Conservation (phyloP, 1,140 invertebrate species). For the Tetranychus urticae region DNA sequence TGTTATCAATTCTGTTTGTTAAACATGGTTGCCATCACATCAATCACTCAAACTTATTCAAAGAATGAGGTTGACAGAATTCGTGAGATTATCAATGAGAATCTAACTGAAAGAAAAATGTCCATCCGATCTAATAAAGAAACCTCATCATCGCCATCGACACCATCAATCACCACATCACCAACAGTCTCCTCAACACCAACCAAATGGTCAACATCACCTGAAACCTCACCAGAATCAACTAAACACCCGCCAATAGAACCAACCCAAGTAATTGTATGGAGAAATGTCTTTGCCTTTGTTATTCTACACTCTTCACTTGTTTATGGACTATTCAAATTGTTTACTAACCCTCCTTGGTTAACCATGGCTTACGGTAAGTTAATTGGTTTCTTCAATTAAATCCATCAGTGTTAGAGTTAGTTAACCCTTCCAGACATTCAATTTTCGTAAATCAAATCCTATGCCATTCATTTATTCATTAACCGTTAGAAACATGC, state of each 20-base stretch:
- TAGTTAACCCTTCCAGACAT: too few relatives aligned
- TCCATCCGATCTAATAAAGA: neutral
- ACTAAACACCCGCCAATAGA: too few relatives aligned
- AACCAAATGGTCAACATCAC: neutral
- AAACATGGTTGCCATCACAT: too few relatives aligned
- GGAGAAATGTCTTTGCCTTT: neutral
- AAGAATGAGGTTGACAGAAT: too few relatives aligned
- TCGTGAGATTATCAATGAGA: too few relatives aligned
- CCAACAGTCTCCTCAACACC: neutral
- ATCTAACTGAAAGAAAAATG: neutral
- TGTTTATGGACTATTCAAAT: conserved; percentile 7
- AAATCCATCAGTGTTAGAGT: too few relatives aligned
- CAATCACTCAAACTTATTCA: too few relatives aligned
- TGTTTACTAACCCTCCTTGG: conserved; percentile 3
- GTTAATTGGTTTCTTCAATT: neutral
- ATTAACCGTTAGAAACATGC: too few relatives aligned
- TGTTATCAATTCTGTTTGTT: too few relatives aligned
- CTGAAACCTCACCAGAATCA: neutral
- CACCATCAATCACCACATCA: neutral
- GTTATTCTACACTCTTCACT: neutral
- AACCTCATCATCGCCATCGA: neutral
- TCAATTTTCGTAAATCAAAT: too few relatives aligned
- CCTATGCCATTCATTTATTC: too few relatives aligned
- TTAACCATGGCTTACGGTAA: conserved; percentile 21
- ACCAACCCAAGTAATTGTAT: neutral